Percentiles rank a stretch among this genome's conserved stretches.
Evolutionary conservation across 2,113 vertebrate genomes (phyloP).

Genomic region (Haplochromis vanheusdeni): DNA sequence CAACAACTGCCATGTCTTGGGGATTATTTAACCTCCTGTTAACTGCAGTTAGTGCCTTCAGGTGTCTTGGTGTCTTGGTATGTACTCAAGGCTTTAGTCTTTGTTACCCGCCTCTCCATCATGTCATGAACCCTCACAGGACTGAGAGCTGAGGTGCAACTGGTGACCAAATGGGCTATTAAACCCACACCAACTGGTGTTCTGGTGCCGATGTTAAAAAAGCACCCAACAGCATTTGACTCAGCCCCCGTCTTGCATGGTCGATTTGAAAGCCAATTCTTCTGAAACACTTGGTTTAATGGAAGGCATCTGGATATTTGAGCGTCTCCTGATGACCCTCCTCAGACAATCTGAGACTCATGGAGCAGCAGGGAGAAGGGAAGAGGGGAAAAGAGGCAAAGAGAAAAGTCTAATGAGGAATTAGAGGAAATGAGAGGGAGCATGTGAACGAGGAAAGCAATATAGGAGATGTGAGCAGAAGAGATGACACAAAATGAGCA

Average conservation of each 20-base stretch:
- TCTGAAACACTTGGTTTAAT: conserved; percentile 35
- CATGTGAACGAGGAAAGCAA: neutral
- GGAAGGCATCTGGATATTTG: conserved; percentile 44
- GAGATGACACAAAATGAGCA: neutral
- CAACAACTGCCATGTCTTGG: neutral
- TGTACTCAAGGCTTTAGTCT: neutral
- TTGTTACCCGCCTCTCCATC: neutral
- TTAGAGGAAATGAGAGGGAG: neutral
- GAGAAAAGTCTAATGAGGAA: neutral
- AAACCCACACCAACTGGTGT: conserved; percentile 48
- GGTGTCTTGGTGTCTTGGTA: neutral
- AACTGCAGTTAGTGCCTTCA: neutral
- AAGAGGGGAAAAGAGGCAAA: neutral
- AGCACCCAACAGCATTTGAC: neutral
- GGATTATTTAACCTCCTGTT: conserved; percentile 1
- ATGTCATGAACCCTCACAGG: neutral
- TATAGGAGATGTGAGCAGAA: neutral
- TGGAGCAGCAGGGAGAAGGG: neutral
- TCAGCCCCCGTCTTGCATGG: neutral
- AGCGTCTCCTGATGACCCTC: conserved; percentile 21
- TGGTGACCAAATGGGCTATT: conserved; percentile 32
- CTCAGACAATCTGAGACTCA: neutral
- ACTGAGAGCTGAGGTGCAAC: conserved; percentile 12
- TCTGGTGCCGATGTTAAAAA: conserved; percentile 9
- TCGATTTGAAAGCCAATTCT: conserved; percentile 26